Evolutionary conservation across 2,888 invertebrate species (phyloP), one percentile per base, ranked within the genome.

Genomic region (Euspilapteryx auroguttella): DNA sequence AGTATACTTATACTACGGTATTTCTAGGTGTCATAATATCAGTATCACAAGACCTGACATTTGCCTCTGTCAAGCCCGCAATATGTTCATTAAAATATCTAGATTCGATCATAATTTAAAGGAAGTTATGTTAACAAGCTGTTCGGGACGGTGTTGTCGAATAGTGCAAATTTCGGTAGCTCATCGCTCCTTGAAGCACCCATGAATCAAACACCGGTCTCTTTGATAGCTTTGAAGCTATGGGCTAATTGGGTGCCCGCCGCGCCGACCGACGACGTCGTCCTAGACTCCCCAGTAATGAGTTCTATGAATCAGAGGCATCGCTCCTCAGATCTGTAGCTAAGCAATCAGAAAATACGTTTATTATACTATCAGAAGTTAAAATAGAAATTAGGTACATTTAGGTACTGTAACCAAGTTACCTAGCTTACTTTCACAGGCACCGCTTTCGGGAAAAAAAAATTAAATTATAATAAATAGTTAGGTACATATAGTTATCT

Each of bases 101-200:
- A 44, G 37, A 36, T 34, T 31, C 35, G 34, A 36, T 49, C 45
- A 55, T 64, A 62, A 58, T 65, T 63, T 46, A 47, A 40, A 33
- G 23, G 22, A 33, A 57, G 46, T 40, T 55, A 66, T 66, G 55
- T 64, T 62, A 63, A 63, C 55, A 54, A 63, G 32, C 25, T n/a
- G 11, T n/a, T 22, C 15, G n/a, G 6, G 10, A 9, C 12, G 4
- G 22, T 8, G 54, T 39, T 37, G 39, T 30, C 37, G 39, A 42
- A 37, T 34, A 36, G 26, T 21, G 42, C 44, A 42, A 41, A 44
- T 46, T 47, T 41, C 34, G 38, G 39, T 34, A n/a, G n/a, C n/a
- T n/a, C n/a, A 32, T 31, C 33, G 12, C 12, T 22, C n/a, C 12
- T 7, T 7, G 10, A 7, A 6, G 10, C 12, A 10, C 22, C 10